These are phyloP conservation scores for Sphaerophoria rueppellii DNA, from an alignment of 2,888 invertebrate genomes.

Conservation along the genomic window DNA sequence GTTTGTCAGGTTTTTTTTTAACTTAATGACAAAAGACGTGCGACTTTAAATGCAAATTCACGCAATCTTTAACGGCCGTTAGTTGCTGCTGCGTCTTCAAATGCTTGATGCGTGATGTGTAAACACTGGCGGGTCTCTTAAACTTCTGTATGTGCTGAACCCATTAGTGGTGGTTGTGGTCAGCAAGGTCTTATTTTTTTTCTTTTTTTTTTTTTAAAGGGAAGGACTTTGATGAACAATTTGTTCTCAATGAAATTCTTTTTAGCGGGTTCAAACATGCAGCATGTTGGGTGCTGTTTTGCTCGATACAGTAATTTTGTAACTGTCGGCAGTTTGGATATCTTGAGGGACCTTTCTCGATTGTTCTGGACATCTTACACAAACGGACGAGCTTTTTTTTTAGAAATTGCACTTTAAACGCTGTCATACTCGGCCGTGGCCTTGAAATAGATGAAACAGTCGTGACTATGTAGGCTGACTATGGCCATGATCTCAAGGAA, in stretches of 20 bases:
- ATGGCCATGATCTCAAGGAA: too few relatives aligned
- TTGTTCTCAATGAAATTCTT: slow-evolving; percentile 52
- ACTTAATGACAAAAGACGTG: slow-evolving; percentile 69
- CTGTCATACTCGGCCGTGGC: too few relatives aligned
- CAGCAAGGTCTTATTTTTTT: not conserved
- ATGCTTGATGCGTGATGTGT: slow-evolving; percentile 48
- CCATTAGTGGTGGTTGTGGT: slow-evolving; percentile 47
- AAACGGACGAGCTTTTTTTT: too few relatives aligned
- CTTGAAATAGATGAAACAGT: too few relatives aligned
- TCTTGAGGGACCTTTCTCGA: too few relatives aligned
- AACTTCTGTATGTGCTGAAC: slow-evolving; percentile 35
- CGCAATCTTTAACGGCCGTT: slow-evolving; percentile 34
- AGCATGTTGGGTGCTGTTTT: slow-evolving; percentile 4
- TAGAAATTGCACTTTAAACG: too few relatives aligned
- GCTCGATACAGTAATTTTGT: slow-evolving; percentile 25
- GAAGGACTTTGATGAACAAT: too few relatives aligned
- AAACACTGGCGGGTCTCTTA: slow-evolving; percentile 53
- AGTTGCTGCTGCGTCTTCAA: too few relatives aligned
- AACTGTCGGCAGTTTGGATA: too few relatives aligned
- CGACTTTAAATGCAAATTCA: slow-evolving; percentile 71
- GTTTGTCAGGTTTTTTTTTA: slow-evolving; percentile 62
- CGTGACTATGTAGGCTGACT: too few relatives aligned
- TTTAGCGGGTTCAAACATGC: not conserved
- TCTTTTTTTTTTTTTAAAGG: not conserved
- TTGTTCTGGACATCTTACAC: too few relatives aligned